Conservation (phyloP, 2,888 invertebrate genomes). For the Lasioglossum villosulum region DNA sequence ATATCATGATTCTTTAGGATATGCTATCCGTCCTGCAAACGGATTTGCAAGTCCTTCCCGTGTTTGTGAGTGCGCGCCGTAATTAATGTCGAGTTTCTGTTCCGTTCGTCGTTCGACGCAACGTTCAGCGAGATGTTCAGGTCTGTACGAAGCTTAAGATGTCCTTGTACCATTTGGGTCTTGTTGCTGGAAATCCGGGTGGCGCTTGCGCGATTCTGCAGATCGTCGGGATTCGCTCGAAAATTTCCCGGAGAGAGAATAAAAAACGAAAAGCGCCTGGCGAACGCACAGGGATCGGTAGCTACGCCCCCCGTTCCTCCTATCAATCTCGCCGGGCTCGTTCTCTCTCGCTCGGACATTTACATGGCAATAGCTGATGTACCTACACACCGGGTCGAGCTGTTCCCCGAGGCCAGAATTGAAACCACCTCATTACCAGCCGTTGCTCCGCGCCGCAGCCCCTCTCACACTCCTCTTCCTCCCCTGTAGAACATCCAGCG, state of each 20-base stretch:
- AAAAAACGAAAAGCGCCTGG: constrained; percentile 15
- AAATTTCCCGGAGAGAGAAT: constrained; percentile 28
- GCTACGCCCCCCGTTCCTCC: constrained; percentile 52
- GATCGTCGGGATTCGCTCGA: constrained; percentile 36
- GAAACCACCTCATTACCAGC: constrained; percentile 84
- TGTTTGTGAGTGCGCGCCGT: no score
- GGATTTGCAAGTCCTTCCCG: no score
- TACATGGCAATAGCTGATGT: constrained; percentile 79
- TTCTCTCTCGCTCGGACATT: constrained; percentile 75
- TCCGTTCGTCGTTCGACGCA: no score
- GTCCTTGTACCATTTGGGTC: neutral
- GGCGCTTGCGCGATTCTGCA: constrained; percentile 2
- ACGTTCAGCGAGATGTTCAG: no score
- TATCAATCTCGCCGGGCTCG: constrained; percentile 76
- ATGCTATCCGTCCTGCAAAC: no score
- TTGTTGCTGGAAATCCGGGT: neutral
- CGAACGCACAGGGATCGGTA: constrained; percentile 38
- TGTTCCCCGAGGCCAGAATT: constrained; percentile 83
- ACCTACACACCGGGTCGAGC: constrained; percentile 69
- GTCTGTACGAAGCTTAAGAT: neutral
- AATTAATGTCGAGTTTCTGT: no score
- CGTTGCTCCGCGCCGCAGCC: constrained; percentile 21
- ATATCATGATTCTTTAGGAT: no score
- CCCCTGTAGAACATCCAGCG: neutral
- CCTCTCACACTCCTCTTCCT: neutral